phyloP scores from a whole-genome alignment of 2,113 vertebrate genomes.

The Chaetorhynchus papuensis region DNA sequence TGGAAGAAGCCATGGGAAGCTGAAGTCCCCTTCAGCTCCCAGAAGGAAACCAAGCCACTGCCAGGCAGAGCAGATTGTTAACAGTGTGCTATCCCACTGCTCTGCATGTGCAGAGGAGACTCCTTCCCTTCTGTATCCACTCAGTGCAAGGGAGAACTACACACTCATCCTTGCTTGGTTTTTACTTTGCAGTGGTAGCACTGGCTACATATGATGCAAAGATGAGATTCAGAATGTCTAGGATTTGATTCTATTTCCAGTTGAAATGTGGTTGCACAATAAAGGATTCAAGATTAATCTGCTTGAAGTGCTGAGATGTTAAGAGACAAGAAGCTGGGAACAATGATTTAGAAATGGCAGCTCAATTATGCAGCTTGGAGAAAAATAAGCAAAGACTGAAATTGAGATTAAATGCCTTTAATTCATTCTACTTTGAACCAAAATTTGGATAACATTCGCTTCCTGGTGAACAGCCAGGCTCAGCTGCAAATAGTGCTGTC shows the following conservation, averaged over 20 bases:
- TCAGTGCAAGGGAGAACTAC: neutral
- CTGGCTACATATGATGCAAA: neutral
- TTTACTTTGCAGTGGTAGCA: neutral
- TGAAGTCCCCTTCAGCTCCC: neutral
- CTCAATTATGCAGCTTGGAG: constrained; percentile 22
- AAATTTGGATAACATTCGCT: neutral
- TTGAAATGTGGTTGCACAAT: constrained; percentile 5
- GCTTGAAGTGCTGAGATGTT: constrained; percentile 30
- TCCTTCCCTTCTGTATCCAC: neutral
- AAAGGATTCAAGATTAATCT: constrained; percentile 11
- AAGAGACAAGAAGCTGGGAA: constrained; percentile 30
- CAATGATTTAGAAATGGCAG: constrained; percentile 30
- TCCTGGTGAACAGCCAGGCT: constrained; percentile 1
- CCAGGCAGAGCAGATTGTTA: neutral
- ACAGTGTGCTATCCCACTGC: neutral
- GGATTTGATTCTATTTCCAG: constrained; percentile 11
- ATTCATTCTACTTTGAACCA: neutral
- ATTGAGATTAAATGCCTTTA: constrained; percentile 36
- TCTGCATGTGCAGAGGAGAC: neutral
- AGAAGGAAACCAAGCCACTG: neutral
- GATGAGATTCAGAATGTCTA: neutral
- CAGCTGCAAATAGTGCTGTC: neutral
- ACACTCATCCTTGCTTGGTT: neutral
- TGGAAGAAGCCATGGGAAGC: neutral
- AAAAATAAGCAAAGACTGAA: constrained; percentile 36